phyloP scores from a whole-genome alignment of 2,888 invertebrate genomes.

The Tachina grossa region DNA sequence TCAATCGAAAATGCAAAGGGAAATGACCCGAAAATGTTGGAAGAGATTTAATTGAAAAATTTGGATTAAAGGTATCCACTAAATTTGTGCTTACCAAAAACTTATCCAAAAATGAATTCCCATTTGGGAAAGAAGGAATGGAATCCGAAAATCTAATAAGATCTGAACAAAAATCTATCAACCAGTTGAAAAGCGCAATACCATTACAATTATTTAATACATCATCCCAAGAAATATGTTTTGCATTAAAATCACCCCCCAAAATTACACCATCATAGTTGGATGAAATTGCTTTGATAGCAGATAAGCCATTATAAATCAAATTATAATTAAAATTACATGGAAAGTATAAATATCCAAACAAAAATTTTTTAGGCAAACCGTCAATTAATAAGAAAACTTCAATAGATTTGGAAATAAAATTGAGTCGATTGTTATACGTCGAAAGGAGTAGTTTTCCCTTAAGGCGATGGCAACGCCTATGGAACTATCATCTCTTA shows the following conservation, averaged over 20 bases:
- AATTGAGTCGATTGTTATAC: background rate
- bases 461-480: slow-evolving; percentile 11
- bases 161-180: no score
- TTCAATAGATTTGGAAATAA: background rate
- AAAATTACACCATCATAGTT: background rate
- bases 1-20: slow-evolving; percentile 1
- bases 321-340: slow-evolving; percentile 9
- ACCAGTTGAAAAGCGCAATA: no score
- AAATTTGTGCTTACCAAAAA: background rate
- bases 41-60: slow-evolving; percentile 8
- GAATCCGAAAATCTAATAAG: background rate
- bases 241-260: no score
- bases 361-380: slow-evolving; percentile 2
- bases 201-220: no score
- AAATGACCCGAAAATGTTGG: slow-evolving; percentile 12
- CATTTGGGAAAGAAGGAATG: slow-evolving; percentile 1
- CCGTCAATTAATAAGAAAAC: background rate
- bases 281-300: background rate
- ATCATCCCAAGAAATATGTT: no score
- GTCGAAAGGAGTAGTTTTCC: background rate
- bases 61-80: background rate
- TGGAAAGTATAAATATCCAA: slow-evolving; percentile 9
- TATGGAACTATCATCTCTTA: background rate
- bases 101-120: slow-evolving; percentile 6
- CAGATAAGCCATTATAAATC: slow-evolving; percentile 8